Evolutionary conservation across 2,888 invertebrate genomes (phyloP).

Genomic region (Margaritifera margaritifera): DNA sequence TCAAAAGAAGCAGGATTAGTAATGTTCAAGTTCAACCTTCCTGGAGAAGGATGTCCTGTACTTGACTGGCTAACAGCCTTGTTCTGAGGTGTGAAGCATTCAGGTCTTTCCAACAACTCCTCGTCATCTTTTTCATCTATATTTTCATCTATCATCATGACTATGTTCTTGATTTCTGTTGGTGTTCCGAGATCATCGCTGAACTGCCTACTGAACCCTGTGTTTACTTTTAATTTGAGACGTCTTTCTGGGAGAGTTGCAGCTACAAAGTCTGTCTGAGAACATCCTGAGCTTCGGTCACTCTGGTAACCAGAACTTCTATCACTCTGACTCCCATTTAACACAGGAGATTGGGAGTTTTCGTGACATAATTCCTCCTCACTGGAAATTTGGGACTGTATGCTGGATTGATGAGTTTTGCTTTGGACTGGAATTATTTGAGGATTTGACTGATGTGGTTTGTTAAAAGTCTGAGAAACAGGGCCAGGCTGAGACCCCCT

Average conservation of each 20-base stretch:
- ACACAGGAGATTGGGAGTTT: constrained; percentile 33
- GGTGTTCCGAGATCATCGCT: constrained; percentile 65
- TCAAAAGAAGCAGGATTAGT: constrained; percentile 19
- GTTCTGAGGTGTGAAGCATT: constrained; percentile 15
- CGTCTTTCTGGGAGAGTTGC: constrained; percentile 6
- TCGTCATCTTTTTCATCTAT: constrained; percentile 50
- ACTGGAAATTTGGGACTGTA: no score
- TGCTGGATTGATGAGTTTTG: no score
- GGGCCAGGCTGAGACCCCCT: no score
- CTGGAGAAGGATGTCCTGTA: constrained; percentile 32
- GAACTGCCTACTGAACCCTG: constrained; percentile 64
- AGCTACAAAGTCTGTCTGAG: constrained; percentile 5
- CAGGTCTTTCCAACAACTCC: constrained; percentile 6
- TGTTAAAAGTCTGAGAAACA: no score
- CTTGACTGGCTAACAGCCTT: constrained; percentile 10
- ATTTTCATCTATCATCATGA: constrained; percentile 63
- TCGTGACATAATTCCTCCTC: constrained; percentile 20
- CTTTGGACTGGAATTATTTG: no score
- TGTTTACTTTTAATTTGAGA: constrained; percentile 39
- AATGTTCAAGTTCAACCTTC: constrained; percentile 42
- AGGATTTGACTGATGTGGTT: no score
- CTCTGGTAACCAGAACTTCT: constrained; percentile 3
- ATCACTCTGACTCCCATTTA: constrained; percentile 24
- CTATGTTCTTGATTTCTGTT: constrained; percentile 60
- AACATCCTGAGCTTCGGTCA: constrained; percentile 12